Base-by-base conservation (phyloP, 2,888 invertebrate genomes). In the Latrodectus elegans region DNA sequence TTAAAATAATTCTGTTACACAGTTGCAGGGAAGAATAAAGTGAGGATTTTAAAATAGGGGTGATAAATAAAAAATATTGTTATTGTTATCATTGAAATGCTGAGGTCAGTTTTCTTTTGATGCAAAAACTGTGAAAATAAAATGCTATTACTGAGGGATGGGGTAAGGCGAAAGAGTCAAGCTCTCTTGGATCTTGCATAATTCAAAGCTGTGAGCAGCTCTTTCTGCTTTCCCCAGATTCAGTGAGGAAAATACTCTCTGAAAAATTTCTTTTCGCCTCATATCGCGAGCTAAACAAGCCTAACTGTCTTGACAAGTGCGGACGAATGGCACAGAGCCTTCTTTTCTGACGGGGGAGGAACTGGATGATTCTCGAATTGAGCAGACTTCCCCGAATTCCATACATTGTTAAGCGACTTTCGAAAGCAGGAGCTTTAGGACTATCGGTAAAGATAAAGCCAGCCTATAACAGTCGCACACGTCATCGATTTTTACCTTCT, bases 401-500 rank as follows among this genome's bases (percentile, higher is more conserved):
- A 74, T 78, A 68, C 79, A 79, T 85, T 73, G 84, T 78, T 79
- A 79, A 72, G 70, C 53, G 73, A 68, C 74, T 79, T 75, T 79
- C 68, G 60, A 79, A 85, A 64, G 68, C 53, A 22, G 70, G 75
- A 51, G 75, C 71, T 70, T 70, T 60, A 79, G 65, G 22, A 49
- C 70, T 49, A 49, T 72, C 72, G 22, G 68, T 55, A 38, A 71
- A 76, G 76, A 67, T 53, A 71, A 70, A 68, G 67, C 65, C 72
- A 51, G n/a, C 76, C 71, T 71, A 64, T 72, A 74, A 77, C 60
- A 67, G 72, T 55, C 15, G 76, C 53, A 77, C 86, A 87, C 86
- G 86, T 81, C 86, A 87, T 87, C 81, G 77, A 87, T 76, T 87
- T 70, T 81, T 22, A 87, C 81, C 86, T 77, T 71, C 64, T 60